Evolutionary conservation across 2,888 invertebrate genomes (phyloP), one percentile per base, ranked within the genome.

Genomic region (Chloromyia formosa): DNA sequence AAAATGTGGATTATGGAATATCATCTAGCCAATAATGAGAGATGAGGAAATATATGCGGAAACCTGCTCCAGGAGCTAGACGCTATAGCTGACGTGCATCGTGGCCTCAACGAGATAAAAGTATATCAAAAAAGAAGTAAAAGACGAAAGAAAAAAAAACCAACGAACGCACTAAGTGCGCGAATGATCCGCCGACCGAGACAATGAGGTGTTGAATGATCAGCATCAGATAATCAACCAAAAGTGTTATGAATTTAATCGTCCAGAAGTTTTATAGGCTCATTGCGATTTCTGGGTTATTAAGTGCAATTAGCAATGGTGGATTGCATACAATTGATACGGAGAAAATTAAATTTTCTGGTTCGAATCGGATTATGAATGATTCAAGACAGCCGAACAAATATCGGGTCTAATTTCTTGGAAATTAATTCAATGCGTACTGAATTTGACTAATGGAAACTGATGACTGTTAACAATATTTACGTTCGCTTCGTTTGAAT

Each of bases 191-290:
- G 49, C 49, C 12, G 49, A 49, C 49, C 49, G 49, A 49, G 16
- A 49, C 49, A 49, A n/a, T n/a, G 49, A 35, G 49, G 16, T 49
- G 49, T n/a, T 49, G 49, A 49, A 49, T 49, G 49, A 49, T 49
- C 49, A 12, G 16, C 49, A 49, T n/a, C 16, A 12, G 49, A 49
- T 49, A 35, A 35, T 35, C 27, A n/a, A 23, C 1, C 12, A 23
- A 23, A 60, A 60, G 22, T 23, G 27, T 60, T 23, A 60, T 23
- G 23, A 23, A 60, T 23, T 60, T 60, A 23, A 60, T 60, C 23
- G 22, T 60, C 22, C 60, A 20, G 12, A 56, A 20, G 56, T 20
- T 56, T 56, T 56, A 22, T 22, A 60, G 60, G 60, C 60, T 14
- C 22, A 23, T 60, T 23, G 22, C 23, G 2, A 23, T 60, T 60